These are phyloP conservation scores for Onychomys torridus DNA, from an alignment of 2,797 vertebrate genomes.

Conservation along the genomic window DNA sequence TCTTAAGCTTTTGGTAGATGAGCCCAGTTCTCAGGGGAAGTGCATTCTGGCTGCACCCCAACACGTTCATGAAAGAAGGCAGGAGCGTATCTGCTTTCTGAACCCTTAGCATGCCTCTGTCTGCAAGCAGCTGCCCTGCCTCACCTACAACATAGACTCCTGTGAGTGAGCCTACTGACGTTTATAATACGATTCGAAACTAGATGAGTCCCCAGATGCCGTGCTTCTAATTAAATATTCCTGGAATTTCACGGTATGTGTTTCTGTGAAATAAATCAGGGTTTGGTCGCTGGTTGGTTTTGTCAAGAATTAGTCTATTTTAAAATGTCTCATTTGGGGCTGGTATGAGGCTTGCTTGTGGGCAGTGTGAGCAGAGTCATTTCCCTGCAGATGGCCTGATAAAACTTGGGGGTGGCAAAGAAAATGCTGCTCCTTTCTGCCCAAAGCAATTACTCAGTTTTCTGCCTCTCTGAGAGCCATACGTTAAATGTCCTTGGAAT, in stretches of 20 bases:
- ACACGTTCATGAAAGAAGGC: neutral
- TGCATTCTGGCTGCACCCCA: neutral
- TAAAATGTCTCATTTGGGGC: neutral
- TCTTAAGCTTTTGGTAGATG: constrained; percentile 47
- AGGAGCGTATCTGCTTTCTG: neutral
- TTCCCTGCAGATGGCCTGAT: constrained; percentile 17
- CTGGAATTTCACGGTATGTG: constrained; percentile 36
- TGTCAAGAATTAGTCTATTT: constrained; percentile 47
- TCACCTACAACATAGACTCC: constrained; percentile 16
- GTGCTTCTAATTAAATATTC: neutral
- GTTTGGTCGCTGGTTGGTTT: constrained; percentile 3
- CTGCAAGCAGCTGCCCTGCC: neutral
- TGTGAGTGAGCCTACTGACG: neutral
- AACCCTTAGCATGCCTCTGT: neutral
- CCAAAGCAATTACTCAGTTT: neutral
- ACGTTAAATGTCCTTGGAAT: neutral
- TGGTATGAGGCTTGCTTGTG: neutral
- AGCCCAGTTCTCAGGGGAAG: constrained; percentile 36
- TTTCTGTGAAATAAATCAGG: constrained; percentile 47
- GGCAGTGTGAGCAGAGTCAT: neutral
- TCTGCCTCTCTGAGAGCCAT: neutral
- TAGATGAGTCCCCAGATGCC: neutral
- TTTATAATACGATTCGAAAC: neutral
- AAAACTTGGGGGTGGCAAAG: neutral
- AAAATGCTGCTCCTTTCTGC: neutral